A percentile compares a stretch with the other conserved stretches of the same genome.
Conservation (phyloP, 1,140 invertebrate species). For the Notospermus geniculatus region DNA sequence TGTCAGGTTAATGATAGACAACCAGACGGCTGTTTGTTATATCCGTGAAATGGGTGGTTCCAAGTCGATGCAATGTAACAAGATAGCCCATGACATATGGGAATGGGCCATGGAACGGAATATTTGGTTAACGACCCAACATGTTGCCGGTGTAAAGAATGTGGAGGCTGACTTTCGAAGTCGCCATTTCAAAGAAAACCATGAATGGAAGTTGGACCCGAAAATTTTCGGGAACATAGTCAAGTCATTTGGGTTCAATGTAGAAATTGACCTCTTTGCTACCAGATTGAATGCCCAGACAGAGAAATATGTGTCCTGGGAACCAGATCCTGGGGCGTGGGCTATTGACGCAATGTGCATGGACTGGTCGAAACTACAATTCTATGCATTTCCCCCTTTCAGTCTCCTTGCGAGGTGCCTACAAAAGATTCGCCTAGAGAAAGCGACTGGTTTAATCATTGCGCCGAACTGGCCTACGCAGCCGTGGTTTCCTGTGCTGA, state of each 20-base stretch:
- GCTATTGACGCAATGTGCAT: constrained; percentile 1
- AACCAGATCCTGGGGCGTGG: neutral
- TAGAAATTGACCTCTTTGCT: neutral
- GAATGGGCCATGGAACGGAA: constrained; percentile 1
- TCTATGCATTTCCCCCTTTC: neutral
- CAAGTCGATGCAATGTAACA: neutral
- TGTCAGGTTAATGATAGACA: neutral
- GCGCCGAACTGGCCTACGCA: constrained; percentile 7
- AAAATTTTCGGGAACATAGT: neutral
- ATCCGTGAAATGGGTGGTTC: constrained; percentile 10
- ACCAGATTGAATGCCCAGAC: neutral
- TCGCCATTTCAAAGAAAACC: neutral
- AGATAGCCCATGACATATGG: neutral
- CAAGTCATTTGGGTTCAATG: neutral
- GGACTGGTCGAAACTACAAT: neutral
- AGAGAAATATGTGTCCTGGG: neutral
- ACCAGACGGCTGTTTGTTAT: neutral
- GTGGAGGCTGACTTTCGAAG: neutral
- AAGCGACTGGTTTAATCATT: neutral
- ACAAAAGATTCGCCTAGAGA: neutral
- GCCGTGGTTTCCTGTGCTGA: neutral
- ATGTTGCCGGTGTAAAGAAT: constrained; percentile 3
- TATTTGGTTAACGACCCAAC: neutral
- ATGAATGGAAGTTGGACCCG: neutral
- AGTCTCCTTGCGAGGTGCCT: neutral